Conservation (phyloP, 2,797 vertebrate species). For the Mico argentatus region DNA sequence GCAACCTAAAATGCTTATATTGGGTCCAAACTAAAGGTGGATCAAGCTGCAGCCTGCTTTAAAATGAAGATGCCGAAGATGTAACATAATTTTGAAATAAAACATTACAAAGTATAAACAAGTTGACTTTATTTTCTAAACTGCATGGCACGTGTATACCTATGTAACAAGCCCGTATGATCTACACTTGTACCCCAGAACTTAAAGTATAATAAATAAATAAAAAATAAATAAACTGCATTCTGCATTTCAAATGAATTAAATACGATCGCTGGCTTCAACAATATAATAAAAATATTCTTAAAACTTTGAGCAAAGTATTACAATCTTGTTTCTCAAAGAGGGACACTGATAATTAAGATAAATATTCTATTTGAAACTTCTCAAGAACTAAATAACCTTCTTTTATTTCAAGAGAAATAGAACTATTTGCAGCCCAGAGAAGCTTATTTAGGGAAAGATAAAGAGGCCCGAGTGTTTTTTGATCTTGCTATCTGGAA, state of each 20-base stretch:
- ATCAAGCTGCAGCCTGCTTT: neutral
- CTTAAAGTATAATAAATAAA: too few species aligned
- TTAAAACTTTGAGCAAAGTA: neutral
- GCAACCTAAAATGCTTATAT: neutral
- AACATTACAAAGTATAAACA: neutral
- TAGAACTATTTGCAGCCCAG: neutral
- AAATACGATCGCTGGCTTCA: neutral
- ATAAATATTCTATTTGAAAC: neutral
- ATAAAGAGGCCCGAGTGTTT: neutral
- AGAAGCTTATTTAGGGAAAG: neutral
- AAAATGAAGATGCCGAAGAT: neutral
- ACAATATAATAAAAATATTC: neutral
- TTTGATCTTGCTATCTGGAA: neutral
- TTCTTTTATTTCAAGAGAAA: conserved; percentile 30
- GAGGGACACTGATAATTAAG: neutral
- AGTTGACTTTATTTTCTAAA: conserved; percentile 22
- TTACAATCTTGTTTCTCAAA: conserved; percentile 41
- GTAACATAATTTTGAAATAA: neutral
- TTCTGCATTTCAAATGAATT: neutral
- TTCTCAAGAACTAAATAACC: conserved; percentile 16
- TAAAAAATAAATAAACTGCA: neutral
- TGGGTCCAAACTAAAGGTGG: neutral
- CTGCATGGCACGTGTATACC: neutral
- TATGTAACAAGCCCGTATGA: too few species aligned
- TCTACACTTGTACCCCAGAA: too few species aligned